Evolutionary conservation across 2,113 vertebrate species (phyloP), one percentile per base, ranked within the genome.

Genomic region (Salvator merianae): DNA sequence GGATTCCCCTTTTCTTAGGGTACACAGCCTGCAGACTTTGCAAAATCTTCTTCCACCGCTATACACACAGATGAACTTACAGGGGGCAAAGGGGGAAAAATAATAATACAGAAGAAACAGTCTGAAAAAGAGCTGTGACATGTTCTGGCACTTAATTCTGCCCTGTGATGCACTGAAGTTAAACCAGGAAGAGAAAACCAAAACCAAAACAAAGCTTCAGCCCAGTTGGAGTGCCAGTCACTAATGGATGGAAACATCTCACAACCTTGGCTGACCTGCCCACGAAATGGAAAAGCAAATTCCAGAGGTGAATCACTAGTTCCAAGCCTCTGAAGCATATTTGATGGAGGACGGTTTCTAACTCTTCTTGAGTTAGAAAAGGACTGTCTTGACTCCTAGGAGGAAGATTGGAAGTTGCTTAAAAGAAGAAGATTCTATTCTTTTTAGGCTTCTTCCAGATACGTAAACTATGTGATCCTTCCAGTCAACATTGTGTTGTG

Each of bases 101-200:
- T n/a, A n/a, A n/a, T n/a, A n/a, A n/a, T n/a, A n/a, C n/a, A 10
- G n/a, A 28, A 50, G 40, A 62, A 62, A 30, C 34, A 50, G 30
- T n/a, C 34, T 18, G 30, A 69, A 13, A 34, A 0, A 0, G 78
- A 87, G 66, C 0, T 73, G 74, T 63, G 76, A 79, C 82, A 63
- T 92, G 72, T 83, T 82, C 84, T 81, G 86, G 80, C 53, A 36
- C 78, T 90, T 84, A 0, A 24, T 93, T 94, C 84, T 0, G 0
- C 85, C 81, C 86, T 88, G 79, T 88, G 79, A 86, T 87, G 88
- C 38, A 32, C 83, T 83, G 22, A 84, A 66, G 80, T 1, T 70
- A 78, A 79, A 55, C 2, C 66, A 47, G 30, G 78, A n/a, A 69
- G 88, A 79, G 83, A 20, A 2, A 36, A n/a, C n/a, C n/a, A n/a